Conservation (phyloP, 1,140 invertebrate species). For the Sitophilus oryzae region DNA sequence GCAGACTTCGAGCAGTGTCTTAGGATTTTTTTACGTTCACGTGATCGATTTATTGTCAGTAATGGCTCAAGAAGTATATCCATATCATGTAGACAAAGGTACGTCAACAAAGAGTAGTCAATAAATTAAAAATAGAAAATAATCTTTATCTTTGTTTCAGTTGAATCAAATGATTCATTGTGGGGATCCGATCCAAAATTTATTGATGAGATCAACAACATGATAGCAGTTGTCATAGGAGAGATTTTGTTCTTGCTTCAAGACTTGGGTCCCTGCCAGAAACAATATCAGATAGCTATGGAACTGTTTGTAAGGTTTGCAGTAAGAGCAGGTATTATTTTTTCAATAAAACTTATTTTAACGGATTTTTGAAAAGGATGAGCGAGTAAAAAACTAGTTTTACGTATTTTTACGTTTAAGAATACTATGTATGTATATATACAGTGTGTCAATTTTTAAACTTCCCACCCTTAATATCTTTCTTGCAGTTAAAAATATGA, state of each 20-base stretch:
- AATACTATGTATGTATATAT: too few relatives aligned
- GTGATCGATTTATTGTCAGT: conserved; percentile 69
- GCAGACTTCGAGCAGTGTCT: conserved; percentile 50
- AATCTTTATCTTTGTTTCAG: conserved; percentile 48
- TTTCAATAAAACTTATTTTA: too few relatives aligned
- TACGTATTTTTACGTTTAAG: too few relatives aligned
- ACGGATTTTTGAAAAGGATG: too few relatives aligned
- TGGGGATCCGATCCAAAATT: conserved; percentile 88
- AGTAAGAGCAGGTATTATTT: conserved; percentile 47
- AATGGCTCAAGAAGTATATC: conserved; percentile 69
- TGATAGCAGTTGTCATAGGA: conserved; percentile 70
- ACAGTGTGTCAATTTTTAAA: too few relatives aligned
- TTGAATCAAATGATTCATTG: conserved; percentile 89
- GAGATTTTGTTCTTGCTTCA: conserved; percentile 72
- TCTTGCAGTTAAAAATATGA: too few relatives aligned
- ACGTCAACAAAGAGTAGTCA: background rate
- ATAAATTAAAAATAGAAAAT: background rate
- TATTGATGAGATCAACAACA: conserved; percentile 70
- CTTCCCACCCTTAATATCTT: too few relatives aligned
- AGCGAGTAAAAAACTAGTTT: too few relatives aligned
- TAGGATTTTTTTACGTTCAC: conserved; percentile 60
- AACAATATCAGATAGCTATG: conserved; percentile 63
- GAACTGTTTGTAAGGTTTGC: conserved; percentile 71
- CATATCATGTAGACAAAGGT: conserved; percentile 76
- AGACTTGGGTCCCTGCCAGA: conserved; percentile 55